Evolutionary conservation across 37 sponge, comb jelly and placozoan species (phyloP).

Genomic region (Bolinopsis microptera): DNA sequence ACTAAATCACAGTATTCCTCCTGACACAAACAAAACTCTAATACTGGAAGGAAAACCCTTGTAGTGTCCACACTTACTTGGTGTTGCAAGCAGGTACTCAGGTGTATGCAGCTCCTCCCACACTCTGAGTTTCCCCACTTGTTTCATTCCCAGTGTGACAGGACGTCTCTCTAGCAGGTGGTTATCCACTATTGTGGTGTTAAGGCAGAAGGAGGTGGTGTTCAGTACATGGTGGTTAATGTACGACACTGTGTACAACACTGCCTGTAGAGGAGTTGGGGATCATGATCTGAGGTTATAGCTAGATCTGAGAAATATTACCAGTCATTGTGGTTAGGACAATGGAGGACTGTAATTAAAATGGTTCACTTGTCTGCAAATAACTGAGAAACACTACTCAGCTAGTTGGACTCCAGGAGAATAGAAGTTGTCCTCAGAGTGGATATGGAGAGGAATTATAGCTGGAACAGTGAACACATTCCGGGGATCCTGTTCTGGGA

Average conservation of each 20-base stretch:
- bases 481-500: not conserved
- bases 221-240: slow-evolving; percentile 36
- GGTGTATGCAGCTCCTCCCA: not conserved
- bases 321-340: no score
- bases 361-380: no score
- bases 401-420: not conserved
- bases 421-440: not conserved
- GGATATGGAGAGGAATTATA: slow-evolving; percentile 7
- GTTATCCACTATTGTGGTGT: slow-evolving; percentile 12
- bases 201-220: not conserved
- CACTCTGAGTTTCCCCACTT: slow-evolving; percentile 17
- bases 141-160: slow-evolving; percentile 30
- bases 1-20: no score
- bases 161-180: not conserved
- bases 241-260: slow-evolving; percentile 32
- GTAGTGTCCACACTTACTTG: not conserved
- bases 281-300: no score
- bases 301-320: no score
- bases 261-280: slow-evolving; percentile 15
- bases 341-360: no score
- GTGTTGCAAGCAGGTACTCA: not conserved
- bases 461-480: slow-evolving; percentile 35
- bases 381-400: no score
- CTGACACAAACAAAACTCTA: no score
- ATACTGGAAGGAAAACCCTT: no score